Conservation (phyloP, 2,888 invertebrate species). For the Calephelis perditalis region DNA sequence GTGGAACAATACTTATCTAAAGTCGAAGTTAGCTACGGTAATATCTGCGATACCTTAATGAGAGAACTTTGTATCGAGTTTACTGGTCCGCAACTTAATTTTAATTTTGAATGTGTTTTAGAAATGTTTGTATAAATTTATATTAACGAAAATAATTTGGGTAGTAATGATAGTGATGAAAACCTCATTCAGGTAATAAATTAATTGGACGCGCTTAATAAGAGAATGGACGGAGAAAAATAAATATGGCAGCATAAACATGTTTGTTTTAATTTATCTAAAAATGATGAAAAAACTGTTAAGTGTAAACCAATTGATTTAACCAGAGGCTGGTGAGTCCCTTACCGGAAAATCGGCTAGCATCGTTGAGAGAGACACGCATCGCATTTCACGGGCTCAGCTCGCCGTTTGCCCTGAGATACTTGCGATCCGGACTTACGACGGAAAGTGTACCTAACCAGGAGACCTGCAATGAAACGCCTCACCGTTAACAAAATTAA, state of each 20-base stretch:
- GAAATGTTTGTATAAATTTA: constrained; percentile 12
- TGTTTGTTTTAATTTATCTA: background rate
- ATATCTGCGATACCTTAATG: constrained; percentile 76
- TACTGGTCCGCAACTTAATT: constrained; percentile 56
- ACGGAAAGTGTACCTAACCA: constrained; percentile 80
- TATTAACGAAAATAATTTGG: constrained; percentile 1
- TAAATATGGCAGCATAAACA: constrained; percentile 27
- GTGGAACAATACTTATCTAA: constrained; percentile 72
- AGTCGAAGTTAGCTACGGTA: constrained; percentile 68
- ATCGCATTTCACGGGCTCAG: constrained; percentile 76
- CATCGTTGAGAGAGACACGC: constrained; percentile 78
- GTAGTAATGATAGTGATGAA: constrained; percentile 33
- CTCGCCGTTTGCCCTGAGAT: constrained; percentile 72
- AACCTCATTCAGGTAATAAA: constrained; percentile 37
- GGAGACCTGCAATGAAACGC: constrained; percentile 79
- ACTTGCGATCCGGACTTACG: constrained; percentile 77
- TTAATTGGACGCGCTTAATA: constrained; percentile 52
- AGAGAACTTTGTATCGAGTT: constrained; percentile 75
- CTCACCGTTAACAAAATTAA: constrained; percentile 75
- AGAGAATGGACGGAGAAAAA: constrained; percentile 35
- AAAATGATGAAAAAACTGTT: constrained; percentile 7
- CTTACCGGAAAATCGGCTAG: constrained; percentile 74
- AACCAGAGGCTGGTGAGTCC: constrained; percentile 33
- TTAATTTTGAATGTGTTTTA: constrained; percentile 29
- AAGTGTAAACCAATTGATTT: constrained; percentile 20